Evolutionary conservation across 1,140 invertebrate species (phyloP).

Genomic region (Nasonia giraulti): DNA sequence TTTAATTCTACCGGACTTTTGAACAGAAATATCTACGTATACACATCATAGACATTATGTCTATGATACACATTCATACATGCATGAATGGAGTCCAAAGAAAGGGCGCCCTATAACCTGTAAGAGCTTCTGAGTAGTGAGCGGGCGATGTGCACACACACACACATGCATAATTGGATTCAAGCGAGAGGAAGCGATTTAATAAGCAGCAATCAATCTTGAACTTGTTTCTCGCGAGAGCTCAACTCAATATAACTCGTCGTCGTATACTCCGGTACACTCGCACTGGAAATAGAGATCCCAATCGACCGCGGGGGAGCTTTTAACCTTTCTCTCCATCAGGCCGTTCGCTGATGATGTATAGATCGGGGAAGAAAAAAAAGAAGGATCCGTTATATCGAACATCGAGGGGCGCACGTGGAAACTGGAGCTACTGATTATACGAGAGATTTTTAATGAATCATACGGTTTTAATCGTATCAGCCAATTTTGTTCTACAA

Average conservation of each 20-base stretch:
- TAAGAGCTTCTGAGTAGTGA: neutral
- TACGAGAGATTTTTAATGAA: no score
- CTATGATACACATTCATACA: neutral
- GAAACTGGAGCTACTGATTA: no score
- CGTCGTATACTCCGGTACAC: neutral
- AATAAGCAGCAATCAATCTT: constrained; percentile 38
- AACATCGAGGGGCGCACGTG: no score
- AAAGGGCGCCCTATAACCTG: neutral
- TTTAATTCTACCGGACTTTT: no score
- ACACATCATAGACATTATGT: no score
- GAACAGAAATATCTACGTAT: no score
- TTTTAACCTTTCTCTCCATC: neutral
- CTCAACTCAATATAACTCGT: constrained; percentile 38
- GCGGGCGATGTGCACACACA: neutral
- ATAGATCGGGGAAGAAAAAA: no score
- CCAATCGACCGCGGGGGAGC: neutral
- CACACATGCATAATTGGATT: neutral
- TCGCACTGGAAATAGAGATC: neutral
- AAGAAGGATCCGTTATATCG: no score
- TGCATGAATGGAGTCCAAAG: neutral
- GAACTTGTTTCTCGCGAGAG: neutral
- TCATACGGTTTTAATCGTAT: no score
- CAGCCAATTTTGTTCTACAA: no score
- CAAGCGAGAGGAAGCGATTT: constrained; percentile 33
- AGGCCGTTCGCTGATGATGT: no score